Evolutionary conservation across 2,888 invertebrate species (phyloP).

Genomic region (Cinara cedri): DNA sequence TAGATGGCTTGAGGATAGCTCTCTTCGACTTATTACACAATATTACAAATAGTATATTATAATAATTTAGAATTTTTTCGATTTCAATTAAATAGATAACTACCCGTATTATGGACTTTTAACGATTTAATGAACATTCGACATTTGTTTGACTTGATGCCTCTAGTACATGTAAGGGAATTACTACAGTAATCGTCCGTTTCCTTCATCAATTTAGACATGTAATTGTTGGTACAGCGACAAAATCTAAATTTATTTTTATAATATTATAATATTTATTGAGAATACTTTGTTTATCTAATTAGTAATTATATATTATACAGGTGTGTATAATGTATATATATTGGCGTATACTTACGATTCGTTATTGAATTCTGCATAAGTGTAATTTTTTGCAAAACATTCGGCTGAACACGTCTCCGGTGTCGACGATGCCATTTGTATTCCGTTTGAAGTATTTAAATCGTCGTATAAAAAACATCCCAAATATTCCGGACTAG

Average conservation of each 20-base stretch:
- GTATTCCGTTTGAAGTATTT: constrained; percentile 9
- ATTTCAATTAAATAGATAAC: not conserved
- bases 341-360: constrained; percentile 10
- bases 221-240: constrained; percentile 27
- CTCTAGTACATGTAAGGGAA: not conserved
- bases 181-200: constrained; percentile 13
- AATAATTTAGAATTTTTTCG: not conserved
- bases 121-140: constrained; percentile 17
- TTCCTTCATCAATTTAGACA: constrained; percentile 23
- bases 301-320: too few relatives aligned
- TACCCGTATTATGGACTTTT: constrained; percentile 20
- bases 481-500: constrained; percentile 33
- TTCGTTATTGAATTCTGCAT: constrained; percentile 12
- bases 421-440: not conserved
- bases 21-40: constrained; percentile 22
- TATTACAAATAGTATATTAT: not conserved
- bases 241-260: constrained; percentile 32
- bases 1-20: constrained; percentile 37
- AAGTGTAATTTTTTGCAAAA: constrained; percentile 12
- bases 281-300: too few relatives aligned
- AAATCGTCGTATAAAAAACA: constrained; percentile 24
- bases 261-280: not conserved
- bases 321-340: not conserved
- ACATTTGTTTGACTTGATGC: not conserved
- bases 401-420: constrained; percentile 23